phyloP scores from a whole-genome alignment of 2,797 vertebrate genomes.

The Propithecus deckenii region DNA sequence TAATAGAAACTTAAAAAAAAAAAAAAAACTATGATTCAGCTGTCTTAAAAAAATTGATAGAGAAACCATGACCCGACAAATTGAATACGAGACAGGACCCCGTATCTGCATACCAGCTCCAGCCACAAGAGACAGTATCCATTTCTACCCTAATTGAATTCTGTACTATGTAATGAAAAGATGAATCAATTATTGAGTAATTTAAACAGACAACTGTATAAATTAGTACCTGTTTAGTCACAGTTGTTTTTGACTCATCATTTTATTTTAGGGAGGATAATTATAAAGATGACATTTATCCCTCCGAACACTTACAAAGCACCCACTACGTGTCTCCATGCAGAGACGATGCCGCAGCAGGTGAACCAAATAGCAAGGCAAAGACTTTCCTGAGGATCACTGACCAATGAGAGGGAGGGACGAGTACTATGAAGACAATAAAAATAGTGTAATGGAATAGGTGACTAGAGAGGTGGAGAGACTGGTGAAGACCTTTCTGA shows the following conservation, averaged over 20 bases:
- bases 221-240: constrained; percentile 65
- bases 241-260: constrained; percentile 24
- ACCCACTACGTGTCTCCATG: neutral
- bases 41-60: constrained; percentile 69
- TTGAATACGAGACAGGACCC: constrained; percentile 75
- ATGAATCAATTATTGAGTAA: constrained; percentile 82
- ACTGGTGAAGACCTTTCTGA: neutral
- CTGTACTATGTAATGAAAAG: constrained; percentile 79
- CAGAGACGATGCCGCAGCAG: neutral
- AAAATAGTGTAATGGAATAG: neutral
- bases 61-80: constrained; percentile 71
- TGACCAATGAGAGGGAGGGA: neutral
- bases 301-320: neutral
- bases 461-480: neutral
- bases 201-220: constrained; percentile 75
- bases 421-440: neutral
- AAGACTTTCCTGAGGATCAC: neutral
- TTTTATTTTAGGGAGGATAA: constrained; percentile 19
- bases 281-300: neutral
- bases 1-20: constrained; percentile 30
- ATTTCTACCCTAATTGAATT: constrained; percentile 82
- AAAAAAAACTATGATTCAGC: neutral
- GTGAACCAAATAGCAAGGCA: neutral
- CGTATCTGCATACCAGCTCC: constrained; percentile 72
- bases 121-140: constrained; percentile 77